Percentiles rank a stretch among this genome's conserved stretches.
Conservation (phyloP, 1,140 invertebrate genomes). For the fruit fly (Drosophila melanogaster) region DNA sequence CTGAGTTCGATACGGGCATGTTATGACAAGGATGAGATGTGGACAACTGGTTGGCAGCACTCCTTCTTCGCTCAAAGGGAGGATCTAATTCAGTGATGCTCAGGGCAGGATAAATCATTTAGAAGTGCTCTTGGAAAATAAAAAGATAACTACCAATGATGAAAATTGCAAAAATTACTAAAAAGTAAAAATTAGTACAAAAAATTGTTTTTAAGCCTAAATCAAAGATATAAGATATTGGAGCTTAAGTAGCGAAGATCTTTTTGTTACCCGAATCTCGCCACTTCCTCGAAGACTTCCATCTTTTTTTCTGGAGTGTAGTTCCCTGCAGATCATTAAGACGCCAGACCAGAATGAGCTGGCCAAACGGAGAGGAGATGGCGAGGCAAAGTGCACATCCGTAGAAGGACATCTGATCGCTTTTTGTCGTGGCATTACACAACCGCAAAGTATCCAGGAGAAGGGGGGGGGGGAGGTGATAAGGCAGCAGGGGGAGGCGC, state of each 20-base stretch:
- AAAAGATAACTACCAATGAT: too few species aligned
- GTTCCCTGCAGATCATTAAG: slow-evolving; percentile 74
- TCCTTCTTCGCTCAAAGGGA: background rate
- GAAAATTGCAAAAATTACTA: too few species aligned
- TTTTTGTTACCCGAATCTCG: background rate
- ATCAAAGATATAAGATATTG: background rate
- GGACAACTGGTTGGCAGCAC: slow-evolving; percentile 31
- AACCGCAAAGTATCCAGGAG: slow-evolving; percentile 51
- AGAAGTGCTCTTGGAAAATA: background rate
- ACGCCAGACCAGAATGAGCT: slow-evolving; percentile 43
- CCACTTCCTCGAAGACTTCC: background rate
- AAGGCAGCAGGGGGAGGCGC: background rate
- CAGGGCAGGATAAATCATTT: background rate
- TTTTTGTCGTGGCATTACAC: slow-evolving; percentile 72
- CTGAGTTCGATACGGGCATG: slow-evolving; percentile 51
- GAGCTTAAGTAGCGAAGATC: background rate
- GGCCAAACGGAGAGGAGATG: background rate
- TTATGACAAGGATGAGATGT: slow-evolving; percentile 68
- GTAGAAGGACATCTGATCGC: slow-evolving; percentile 84
- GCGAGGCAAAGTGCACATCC: slow-evolving; percentile 70
- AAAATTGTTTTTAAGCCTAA: background rate
- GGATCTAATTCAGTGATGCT: slow-evolving; percentile 25
- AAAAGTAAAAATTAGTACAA: too few species aligned
- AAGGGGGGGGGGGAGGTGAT: background rate
- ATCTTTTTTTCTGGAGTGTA: slow-evolving; percentile 13